These are phyloP conservation scores for Opisthograptis luteolata DNA, from an alignment of 2,888 invertebrate genomes.

Conservation along the genomic window DNA sequence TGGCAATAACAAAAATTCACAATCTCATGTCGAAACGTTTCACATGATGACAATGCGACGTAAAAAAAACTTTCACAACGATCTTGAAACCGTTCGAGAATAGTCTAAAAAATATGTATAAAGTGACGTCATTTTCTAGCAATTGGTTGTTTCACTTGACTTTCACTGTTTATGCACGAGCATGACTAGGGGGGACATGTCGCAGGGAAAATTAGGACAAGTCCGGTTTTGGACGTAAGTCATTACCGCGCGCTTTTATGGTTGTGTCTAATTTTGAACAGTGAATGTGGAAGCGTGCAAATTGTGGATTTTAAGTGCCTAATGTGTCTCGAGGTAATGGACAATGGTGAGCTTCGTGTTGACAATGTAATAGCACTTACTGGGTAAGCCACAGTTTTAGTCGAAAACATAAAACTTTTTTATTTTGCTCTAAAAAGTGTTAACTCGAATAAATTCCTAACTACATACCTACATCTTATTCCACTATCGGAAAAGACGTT, in stretches of 20 bases:
- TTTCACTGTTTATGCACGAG: slow-evolving; percentile 36
- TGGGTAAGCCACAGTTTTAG: too few species aligned
- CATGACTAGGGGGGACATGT: slow-evolving; percentile 32
- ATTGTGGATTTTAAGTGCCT: slow-evolving; percentile 30
- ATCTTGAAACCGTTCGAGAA: slow-evolving; percentile 20
- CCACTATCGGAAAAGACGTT: too few species aligned
- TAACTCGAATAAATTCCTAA: too few species aligned
- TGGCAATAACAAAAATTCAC: slow-evolving; percentile 28
- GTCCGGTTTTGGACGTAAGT: slow-evolving; percentile 23
- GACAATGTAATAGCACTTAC: not conserved
- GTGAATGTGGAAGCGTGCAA: slow-evolving; percentile 33
- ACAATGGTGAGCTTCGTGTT: not conserved
- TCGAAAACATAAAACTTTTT: too few species aligned
- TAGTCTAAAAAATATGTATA: slow-evolving; percentile 23
- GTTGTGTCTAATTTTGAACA: slow-evolving; percentile 37
- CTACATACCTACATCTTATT: too few species aligned
- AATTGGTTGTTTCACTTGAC: slow-evolving; percentile 29
- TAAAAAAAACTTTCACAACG: slow-evolving; percentile 33
- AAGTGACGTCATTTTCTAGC: slow-evolving; percentile 35
- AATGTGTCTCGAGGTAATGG: slow-evolving; percentile 31
- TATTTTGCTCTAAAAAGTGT: too few species aligned
- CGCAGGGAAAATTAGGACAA: slow-evolving; percentile 36
- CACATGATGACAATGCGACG: slow-evolving; percentile 29
- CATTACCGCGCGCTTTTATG: slow-evolving; percentile 34
- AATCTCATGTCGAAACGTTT: slow-evolving; percentile 32